A percentile compares a stretch with the other conserved stretches of the same genome.
These are phyloP conservation scores for Silvanus unidentatus DNA, from an alignment of 2,888 invertebrate species.

Conservation along the genomic window DNA sequence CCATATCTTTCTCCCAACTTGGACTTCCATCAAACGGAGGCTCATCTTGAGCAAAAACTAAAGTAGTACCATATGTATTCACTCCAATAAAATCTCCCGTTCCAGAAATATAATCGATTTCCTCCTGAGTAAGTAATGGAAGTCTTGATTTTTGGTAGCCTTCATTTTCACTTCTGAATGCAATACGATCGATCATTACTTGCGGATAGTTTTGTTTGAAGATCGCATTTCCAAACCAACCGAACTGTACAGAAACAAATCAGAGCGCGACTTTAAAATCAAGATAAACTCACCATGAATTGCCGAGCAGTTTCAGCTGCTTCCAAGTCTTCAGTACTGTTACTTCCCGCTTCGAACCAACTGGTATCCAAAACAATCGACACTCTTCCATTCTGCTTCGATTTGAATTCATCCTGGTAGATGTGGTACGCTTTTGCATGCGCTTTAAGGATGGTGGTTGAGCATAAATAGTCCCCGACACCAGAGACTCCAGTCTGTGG, in stretches of 20 bases:
- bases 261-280: background rate
- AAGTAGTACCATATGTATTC: conserved; percentile 64
- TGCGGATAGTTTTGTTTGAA: conserved; percentile 63
- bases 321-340: background rate
- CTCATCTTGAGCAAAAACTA: conserved; percentile 36
- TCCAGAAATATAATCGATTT: conserved; percentile 54
- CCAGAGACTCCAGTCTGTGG: conserved; percentile 50
- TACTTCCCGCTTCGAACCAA: background rate
- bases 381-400: conserved; percentile 48
- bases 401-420: conserved; percentile 53
- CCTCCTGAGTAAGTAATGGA: conserved; percentile 55
- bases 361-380: conserved; percentile 40
- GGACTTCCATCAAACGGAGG: conserved; percentile 12
- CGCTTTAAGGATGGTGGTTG: conserved; percentile 57
- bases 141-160: conserved; percentile 56
- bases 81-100: conserved; percentile 69
- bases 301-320: conserved; percentile 22
- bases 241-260: conserved; percentile 41
- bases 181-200: conserved; percentile 56
- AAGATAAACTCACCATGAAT: conserved; percentile 46
- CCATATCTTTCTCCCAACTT: conserved; percentile 30
- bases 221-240: conserved; percentile 51
- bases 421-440: conserved; percentile 59
- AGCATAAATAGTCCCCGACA: conserved; percentile 55
- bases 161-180: conserved; percentile 53